phyloP scores from a whole-genome alignment of 1,140 invertebrate species.

The Phocides pigmalion region DNA sequence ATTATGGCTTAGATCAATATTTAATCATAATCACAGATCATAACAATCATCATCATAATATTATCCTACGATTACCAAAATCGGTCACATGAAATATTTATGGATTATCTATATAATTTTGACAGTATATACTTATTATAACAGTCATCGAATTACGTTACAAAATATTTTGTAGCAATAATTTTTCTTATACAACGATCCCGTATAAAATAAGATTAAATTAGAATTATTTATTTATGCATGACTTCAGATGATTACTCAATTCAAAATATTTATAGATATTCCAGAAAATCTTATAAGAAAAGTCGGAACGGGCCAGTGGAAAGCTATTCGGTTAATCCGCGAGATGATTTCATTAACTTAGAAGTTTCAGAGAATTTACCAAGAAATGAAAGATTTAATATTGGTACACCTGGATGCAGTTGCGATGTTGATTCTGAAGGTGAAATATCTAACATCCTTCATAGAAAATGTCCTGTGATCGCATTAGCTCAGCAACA shows the following conservation, averaged over 20 bases:
- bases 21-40: too few species aligned
- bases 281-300: constrained; percentile 52
- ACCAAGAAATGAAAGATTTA: constrained; percentile 49
- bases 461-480: constrained; percentile 75
- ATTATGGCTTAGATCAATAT: too few species aligned
- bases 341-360: constrained; percentile 41
- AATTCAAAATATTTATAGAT: constrained; percentile 51
- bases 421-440: constrained; percentile 66
- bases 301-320: constrained; percentile 39
- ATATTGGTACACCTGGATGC: constrained; percentile 47
- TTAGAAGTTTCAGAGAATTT: constrained; percentile 42
- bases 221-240: background rate
- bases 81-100: too few species aligned
- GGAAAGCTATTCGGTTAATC: constrained; percentile 29
- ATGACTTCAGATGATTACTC: constrained; percentile 48
- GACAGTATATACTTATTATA: too few species aligned
- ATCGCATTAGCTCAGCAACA: constrained; percentile 73
- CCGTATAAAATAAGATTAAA: background rate
- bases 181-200: too few species aligned
- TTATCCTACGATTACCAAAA: too few species aligned
- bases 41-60: too few species aligned
- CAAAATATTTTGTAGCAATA: too few species aligned
- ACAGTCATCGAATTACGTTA: too few species aligned
- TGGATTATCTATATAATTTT: too few species aligned
- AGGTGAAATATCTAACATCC: constrained; percentile 63